Conservation (phyloP, 2,888 invertebrate species). For the Coecobrya sp. region DNA sequence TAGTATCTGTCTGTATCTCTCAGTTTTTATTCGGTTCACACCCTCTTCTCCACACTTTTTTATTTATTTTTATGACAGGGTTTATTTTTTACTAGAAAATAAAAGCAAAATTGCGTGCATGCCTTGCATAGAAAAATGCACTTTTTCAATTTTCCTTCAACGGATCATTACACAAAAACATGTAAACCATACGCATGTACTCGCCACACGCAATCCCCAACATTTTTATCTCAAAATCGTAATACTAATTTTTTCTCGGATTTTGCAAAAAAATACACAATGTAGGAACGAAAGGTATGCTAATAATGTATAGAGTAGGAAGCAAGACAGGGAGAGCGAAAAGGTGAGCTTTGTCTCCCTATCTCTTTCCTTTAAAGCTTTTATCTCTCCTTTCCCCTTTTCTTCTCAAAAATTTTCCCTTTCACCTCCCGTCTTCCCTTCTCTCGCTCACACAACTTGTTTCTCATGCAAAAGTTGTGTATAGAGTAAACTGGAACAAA, state of each 20-base stretch:
- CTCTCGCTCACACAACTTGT: no score
- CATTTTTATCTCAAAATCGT: background rate
- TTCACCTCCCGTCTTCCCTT: background rate
- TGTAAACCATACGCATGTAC: background rate
- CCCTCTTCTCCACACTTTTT: background rate
- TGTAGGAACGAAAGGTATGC: no score
- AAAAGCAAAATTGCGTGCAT: constrained; percentile 12
- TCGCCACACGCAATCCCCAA: background rate
- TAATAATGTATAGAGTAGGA: no score
- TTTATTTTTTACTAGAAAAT: constrained; percentile 3
- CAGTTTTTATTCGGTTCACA: background rate
- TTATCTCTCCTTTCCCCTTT: constrained; percentile 3
- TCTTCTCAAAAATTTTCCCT: background rate
- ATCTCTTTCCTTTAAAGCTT: background rate
- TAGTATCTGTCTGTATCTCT: background rate
- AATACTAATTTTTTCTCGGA: no score
- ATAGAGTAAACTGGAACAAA: no score
- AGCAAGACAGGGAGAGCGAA: no score
- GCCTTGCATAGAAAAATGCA: constrained; percentile 17
- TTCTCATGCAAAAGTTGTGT: background rate
- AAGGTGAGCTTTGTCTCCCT: background rate
- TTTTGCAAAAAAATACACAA: no score
- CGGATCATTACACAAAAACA: background rate
- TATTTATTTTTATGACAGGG: background rate
- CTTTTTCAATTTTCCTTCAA: constrained; percentile 23